Base-by-base conservation (phyloP, 64 coral and sea anemone species). In the Trachythela sp. region DNA sequence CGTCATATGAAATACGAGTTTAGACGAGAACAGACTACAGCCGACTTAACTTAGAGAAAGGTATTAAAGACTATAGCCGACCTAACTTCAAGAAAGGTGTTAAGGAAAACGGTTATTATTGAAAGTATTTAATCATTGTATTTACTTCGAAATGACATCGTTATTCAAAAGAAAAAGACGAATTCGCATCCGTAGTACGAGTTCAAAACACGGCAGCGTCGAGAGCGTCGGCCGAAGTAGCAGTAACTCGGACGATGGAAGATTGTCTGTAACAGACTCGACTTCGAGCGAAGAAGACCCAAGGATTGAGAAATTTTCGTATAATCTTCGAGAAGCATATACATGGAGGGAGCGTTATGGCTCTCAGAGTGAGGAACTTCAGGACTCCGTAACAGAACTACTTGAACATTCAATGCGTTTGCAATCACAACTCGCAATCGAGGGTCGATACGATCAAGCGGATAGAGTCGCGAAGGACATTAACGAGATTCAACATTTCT, bases 281-380 rank as follows among this genome's bases (percentile, higher is more conserved):
- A 13, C 33, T 10, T 6, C 37, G 13, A 30, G 15, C 15, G 75
- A 80, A 10, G 75, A 80, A 80, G 75, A 80, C 17, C 75, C 75
- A 18, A 30, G 75, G 27, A 39, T 80, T 15, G 0, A 39, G 13
- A 35, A 80, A 13, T 80, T 80, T 39, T 18, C 35, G 75, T 80
- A 80, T 29, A 80, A 80, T 30, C 27, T 80, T 13, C 75, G 75
- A 35, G 75, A 80, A 18, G 75, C 75, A 9, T 80, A 80, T 8
- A 80, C 75, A 80, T 80, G 75, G 75, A 80, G 37, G 33, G 75
- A 80, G 20, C 26, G 75, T 9, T 80, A 80, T 22, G 75, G 34
- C 13, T 80, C 33, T 20, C 15, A 17, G 9, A 80, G 75, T 29
- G 75, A 80, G 2, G 75, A 80, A 80, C 75, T 80, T 17, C 75